Conservation (phyloP, 2,888 invertebrate genomes). For the Dryococelus australis region DNA sequence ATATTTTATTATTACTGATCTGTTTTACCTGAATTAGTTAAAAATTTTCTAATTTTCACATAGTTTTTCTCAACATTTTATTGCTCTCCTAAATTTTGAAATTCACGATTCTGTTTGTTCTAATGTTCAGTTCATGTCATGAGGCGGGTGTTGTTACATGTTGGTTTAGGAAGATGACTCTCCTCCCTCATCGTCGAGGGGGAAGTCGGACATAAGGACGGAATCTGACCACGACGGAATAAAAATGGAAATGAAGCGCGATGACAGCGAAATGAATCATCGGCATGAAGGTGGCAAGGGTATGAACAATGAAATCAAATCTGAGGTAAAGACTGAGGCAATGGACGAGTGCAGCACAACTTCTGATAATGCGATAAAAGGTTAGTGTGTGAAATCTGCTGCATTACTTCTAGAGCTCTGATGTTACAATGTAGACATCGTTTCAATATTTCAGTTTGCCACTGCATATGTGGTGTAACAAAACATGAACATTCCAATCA, state of each 20-base stretch:
- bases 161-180: constrained; percentile 64
- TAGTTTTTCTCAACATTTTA: too few species aligned
- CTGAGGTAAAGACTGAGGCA: constrained; percentile 69
- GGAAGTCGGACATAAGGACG: constrained; percentile 68
- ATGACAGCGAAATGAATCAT: constrained; percentile 61
- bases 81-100: too few species aligned
- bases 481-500: too few species aligned
- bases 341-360: constrained; percentile 58
- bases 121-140: too few species aligned
- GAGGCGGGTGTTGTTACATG: too few species aligned
- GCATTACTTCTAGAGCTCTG: not conserved
- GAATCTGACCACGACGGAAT: constrained; percentile 42
- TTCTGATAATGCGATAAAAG: constrained; percentile 43
- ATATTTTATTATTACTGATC: too few species aligned
- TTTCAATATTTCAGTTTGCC: too few species aligned
- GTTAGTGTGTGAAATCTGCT: not conserved
- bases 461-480: too few species aligned
- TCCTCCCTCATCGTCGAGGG: constrained; percentile 59
- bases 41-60: too few species aligned
- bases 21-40: too few species aligned
- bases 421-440: too few species aligned
- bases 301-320: constrained; percentile 56
- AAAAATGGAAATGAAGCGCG: constrained; percentile 67
- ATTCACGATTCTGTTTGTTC: too few species aligned
- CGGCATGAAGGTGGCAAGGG: constrained; percentile 68